A percentile compares a stretch with the other conserved stretches of the same genome.
These are phyloP conservation scores for Percina caprodes DNA, from an alignment of 2,113 vertebrate species.

Conservation along the genomic window DNA sequence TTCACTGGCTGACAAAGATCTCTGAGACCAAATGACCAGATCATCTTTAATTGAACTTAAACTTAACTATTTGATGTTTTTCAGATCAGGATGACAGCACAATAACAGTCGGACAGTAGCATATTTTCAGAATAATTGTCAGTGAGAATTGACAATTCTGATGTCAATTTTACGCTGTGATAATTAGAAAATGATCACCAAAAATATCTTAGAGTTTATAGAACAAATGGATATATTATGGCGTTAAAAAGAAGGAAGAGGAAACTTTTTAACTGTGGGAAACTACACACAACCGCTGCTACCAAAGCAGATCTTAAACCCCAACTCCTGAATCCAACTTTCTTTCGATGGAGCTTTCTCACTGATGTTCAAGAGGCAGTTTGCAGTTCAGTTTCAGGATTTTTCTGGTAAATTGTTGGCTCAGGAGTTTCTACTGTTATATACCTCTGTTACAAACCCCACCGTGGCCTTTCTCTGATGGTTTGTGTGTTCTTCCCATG, in stretches of 20 bases:
- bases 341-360: neutral
- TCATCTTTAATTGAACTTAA: neutral
- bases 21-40: neutral
- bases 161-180: neutral
- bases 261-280: neutral
- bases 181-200: conserved; percentile 19
- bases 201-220: neutral
- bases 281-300: conserved; percentile 8
- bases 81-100: conserved; percentile 8
- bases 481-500: conserved; percentile 24
- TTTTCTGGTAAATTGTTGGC: neutral
- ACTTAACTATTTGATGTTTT: neutral
- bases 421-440: conserved; percentile 3
- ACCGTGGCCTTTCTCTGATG: neutral
- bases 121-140: conserved; percentile 33
- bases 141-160: neutral
- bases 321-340: neutral
- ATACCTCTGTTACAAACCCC: conserved; percentile 16
- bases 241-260: neutral
- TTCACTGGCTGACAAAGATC: neutral
- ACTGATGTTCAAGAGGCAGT: neutral
- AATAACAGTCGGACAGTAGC: conserved; percentile 6
- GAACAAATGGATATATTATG: neutral
- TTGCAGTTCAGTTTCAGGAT: neutral
- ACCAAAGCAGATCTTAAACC: conserved; percentile 2